phyloP scores from a whole-genome alignment of 2,797 vertebrate genomes.

The Antennarius maculatus region DNA sequence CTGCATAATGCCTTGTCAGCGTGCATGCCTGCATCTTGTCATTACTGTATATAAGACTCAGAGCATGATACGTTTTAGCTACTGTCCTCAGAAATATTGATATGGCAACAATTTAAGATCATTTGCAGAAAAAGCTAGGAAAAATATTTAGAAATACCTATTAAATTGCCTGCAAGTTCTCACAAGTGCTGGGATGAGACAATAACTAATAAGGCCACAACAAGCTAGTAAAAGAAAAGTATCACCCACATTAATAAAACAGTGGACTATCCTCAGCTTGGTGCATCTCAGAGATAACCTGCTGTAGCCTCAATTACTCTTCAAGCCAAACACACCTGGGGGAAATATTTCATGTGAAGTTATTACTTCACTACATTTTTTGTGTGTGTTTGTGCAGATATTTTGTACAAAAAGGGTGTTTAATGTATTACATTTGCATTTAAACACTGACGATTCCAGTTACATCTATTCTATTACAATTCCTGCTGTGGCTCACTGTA shows the following conservation, averaged over 20 bases:
- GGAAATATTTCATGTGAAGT: constrained; percentile 49
- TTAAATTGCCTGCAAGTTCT: constrained; percentile 44
- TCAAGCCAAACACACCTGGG: constrained; percentile 54
- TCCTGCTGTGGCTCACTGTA: no score
- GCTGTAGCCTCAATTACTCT: constrained; percentile 29
- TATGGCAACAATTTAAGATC: constrained; percentile 2
- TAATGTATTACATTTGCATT: no score
- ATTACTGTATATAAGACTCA: constrained; percentile 64
- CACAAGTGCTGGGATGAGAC: constrained; percentile 48
- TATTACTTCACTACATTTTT: constrained; percentile 27
- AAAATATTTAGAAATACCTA: not conserved
- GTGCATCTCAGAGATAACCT: constrained; percentile 16
- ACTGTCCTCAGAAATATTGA: constrained; percentile 7
- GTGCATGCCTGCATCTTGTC: constrained; percentile 51
- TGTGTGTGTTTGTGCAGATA: constrained; percentile 11
- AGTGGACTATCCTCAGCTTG: constrained; percentile 45
- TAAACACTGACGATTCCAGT: no score
- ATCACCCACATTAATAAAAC: constrained; percentile 49
- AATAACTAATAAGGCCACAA: constrained; percentile 49
- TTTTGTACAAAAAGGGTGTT: not conserved
- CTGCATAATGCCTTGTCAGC: constrained; percentile 74
- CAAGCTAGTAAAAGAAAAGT: constrained; percentile 48
- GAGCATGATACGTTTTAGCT: constrained; percentile 28
- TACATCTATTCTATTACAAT: no score
- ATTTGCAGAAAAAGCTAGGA: not conserved